phyloP scores from a whole-genome alignment of 2,797 vertebrate genomes.

The Rachycentron canadum region DNA sequence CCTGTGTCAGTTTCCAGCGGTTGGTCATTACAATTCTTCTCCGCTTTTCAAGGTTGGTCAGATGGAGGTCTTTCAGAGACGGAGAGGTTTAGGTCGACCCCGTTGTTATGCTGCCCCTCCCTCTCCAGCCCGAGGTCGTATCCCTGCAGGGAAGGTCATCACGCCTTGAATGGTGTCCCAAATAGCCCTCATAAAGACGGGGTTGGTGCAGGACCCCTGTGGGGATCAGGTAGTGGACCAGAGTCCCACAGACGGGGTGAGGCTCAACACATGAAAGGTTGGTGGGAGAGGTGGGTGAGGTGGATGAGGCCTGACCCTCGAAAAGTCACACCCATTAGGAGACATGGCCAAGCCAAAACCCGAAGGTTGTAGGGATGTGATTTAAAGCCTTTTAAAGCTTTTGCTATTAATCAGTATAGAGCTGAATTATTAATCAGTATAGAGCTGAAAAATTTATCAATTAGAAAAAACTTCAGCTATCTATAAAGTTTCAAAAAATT shows the following conservation, averaged over 20 bases:
- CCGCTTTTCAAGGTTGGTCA: constrained; percentile 16
- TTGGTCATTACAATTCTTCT: not conserved
- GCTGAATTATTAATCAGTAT: too few species aligned
- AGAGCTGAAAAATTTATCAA: too few species aligned
- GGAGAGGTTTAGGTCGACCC: constrained; percentile 6
- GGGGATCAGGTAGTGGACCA: constrained; percentile 3
- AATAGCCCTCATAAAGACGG: constrained; percentile 60
- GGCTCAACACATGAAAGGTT: not conserved
- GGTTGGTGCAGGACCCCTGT: constrained; percentile 23
- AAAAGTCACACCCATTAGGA: not conserved
- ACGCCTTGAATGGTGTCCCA: constrained; percentile 34
- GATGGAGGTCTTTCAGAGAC: constrained; percentile 10
- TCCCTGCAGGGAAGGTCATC: constrained; percentile 44
- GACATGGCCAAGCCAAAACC: not conserved
- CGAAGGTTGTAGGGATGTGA: not conserved
- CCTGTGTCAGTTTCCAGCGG: constrained; percentile 4
- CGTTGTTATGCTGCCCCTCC: not conserved
- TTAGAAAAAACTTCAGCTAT: too few species aligned
- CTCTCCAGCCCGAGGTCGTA: constrained; percentile 1
- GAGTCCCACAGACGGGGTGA: constrained; percentile 4
- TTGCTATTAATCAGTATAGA: too few species aligned
- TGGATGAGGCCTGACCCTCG: not conserved
- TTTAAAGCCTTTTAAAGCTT: too few species aligned
- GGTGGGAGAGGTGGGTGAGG: constrained; percentile 2
- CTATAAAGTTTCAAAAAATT: too few species aligned